Evolutionary conservation across 2,888 invertebrate genomes (phyloP), one percentile per base, ranked within the genome.

Genomic region (Caenorhabditis virilis): DNA sequence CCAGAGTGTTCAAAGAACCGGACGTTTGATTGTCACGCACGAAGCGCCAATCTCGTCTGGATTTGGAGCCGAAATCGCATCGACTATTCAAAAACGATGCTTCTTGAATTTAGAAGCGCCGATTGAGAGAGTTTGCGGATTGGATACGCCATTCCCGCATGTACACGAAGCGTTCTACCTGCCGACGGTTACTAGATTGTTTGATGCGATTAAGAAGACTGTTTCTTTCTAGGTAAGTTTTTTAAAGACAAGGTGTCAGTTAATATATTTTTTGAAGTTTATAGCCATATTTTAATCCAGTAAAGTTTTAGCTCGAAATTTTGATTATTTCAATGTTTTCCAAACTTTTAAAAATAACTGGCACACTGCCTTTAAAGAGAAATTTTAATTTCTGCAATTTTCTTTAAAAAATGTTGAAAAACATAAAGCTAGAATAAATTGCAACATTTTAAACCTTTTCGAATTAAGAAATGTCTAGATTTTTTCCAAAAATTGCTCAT

Each of bases 101-200:
- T 99, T 99, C 86, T 87, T 98, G 39, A 88, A 92, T 84, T 87
- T 99, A 75, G 95, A 97, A 85, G 93, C 95, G 0, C 97, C 98
- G 0, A 87, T 97, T 15, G 86, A 88, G 42, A 88, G 97, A 70
- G 92, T 93, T 46, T 89, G 93, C 23, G 95, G 98, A 13, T 94
- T 93, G 88, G 98, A 99, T 87, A 91, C 94, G 2, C 97, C 98
- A 13, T 98, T 98, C 86, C 93, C 98, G 5, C 93, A 93, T 85
- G 89, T 94, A 46, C 95, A 90, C 85, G 98, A 98, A 85, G 91
- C 92, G 0, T 92, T 97, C 86, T 98, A 97, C 86, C 85, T 98
- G 73, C 98, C 98, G 0, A 91, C 91, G 84, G 92, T 91, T 84
- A 92, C 92, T 90, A 88, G 95, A 49, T 94, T 94, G 83, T 87